Evolutionary conservation across 2,888 invertebrate genomes (phyloP).

Genomic region (Cecidostiba fungosa): DNA sequence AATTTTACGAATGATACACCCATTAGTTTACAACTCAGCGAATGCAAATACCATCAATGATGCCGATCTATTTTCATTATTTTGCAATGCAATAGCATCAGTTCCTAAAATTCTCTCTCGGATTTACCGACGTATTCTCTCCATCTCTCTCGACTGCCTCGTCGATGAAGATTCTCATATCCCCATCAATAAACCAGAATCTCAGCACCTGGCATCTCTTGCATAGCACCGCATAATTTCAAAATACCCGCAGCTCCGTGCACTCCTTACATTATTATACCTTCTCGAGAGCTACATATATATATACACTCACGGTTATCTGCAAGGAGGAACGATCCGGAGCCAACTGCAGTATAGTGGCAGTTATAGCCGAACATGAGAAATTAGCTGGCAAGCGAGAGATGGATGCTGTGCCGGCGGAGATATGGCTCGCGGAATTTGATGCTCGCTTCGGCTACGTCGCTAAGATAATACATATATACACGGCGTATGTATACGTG

Average conservation of each 20-base stretch:
- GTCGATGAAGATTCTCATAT: not conserved
- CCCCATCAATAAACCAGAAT: not conserved
- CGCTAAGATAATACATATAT: slow-evolving; percentile 22
- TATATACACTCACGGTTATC: not conserved
- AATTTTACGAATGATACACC: too few relatives aligned
- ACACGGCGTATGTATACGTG: not conserved
- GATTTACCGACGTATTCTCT: not conserved
- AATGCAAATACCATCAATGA: not conserved
- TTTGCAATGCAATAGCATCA: too few relatives aligned
- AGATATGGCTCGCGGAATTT: slow-evolving; percentile 35
- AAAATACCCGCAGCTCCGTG: slow-evolving; percentile 19
- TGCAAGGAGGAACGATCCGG: not conserved
- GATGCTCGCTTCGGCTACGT: slow-evolving; percentile 24
- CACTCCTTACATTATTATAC: slow-evolving; percentile 11
- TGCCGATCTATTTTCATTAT: too few relatives aligned
- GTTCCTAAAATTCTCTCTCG: not conserved
- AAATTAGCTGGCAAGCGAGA: slow-evolving; percentile 20
- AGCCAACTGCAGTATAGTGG: not conserved
- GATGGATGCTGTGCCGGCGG: not conserved
- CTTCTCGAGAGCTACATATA: not conserved
- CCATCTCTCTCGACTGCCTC: not conserved
- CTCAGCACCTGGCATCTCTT: slow-evolving; percentile 10
- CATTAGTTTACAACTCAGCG: too few relatives aligned
- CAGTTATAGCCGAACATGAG: slow-evolving; percentile 45
- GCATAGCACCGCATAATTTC: slow-evolving; percentile 45